phyloP scores from a whole-genome alignment of 2,888 invertebrate genomes.

The Euproctis similis region DNA sequence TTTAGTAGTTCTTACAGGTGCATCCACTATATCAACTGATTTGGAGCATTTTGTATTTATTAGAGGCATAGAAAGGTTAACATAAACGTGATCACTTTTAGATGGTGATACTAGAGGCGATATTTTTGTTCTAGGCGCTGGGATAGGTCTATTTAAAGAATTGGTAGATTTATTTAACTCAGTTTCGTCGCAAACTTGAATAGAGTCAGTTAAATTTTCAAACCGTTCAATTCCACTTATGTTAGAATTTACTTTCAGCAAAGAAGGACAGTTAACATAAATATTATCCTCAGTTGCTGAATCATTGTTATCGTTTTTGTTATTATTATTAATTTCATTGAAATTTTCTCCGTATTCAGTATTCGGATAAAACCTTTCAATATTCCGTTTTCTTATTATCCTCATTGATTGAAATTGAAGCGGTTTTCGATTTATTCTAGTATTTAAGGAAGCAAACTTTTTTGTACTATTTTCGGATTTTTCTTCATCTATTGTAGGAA shows the following conservation, averaged over 20 bases:
- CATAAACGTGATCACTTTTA: constrained; percentile 74
- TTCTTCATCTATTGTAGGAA: constrained; percentile 60
- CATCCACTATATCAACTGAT: constrained; percentile 51
- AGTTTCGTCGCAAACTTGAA: constrained; percentile 78
- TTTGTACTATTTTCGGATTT: constrained; percentile 40
- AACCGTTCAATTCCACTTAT: constrained; percentile 68
- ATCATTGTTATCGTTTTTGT: constrained; percentile 43
- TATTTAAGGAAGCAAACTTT: constrained; percentile 65
- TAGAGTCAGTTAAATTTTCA: constrained; percentile 80
- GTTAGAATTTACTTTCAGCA: constrained; percentile 46
- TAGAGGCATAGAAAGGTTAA: constrained; percentile 73
- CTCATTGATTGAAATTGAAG: constrained; percentile 70
- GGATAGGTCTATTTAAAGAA: constrained; percentile 73
- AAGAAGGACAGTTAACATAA: constrained; percentile 63
- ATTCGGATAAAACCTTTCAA: constrained; percentile 69
- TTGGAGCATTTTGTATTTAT: constrained; percentile 45
- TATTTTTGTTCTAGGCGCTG: constrained; percentile 74
- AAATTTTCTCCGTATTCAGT: constrained; percentile 68
- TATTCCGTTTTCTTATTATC: constrained; percentile 58
- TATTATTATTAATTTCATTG: constrained; percentile 60
- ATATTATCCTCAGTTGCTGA: constrained; percentile 46
- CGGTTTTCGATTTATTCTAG: constrained; percentile 47
- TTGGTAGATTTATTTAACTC: constrained; percentile 50
- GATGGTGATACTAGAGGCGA: constrained; percentile 50
- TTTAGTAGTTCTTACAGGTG: constrained; percentile 49